Percentiles rank a stretch among this genome's conserved stretches.
Evolutionary conservation across 37 sponge, comb jelly and placozoan genomes (phyloP).

Genomic region (Mnemiopsis leidyi): DNA sequence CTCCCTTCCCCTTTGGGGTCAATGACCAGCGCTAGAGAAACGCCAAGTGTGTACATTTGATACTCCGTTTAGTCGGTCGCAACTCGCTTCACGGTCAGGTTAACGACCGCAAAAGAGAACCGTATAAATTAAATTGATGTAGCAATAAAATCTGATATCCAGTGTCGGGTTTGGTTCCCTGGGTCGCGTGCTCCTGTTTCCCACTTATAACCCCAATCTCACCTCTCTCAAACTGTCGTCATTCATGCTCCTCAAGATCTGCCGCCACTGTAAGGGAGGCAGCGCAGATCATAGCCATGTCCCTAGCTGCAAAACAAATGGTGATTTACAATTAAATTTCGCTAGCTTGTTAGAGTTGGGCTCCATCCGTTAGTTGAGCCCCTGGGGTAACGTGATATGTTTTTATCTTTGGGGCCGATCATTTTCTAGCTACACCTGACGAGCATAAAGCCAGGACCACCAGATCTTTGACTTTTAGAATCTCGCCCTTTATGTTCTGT

Average conservation of each 20-base stretch:
- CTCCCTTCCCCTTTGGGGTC: neutral
- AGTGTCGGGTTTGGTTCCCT: neutral
- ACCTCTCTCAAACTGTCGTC: neutral
- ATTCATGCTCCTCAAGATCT: neutral
- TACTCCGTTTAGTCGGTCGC: slow-evolving; percentile 4
- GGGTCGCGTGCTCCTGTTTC: neutral
- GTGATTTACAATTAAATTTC: neutral
- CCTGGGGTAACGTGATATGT: neutral
- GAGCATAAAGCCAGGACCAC: neutral
- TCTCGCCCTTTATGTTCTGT: neutral
- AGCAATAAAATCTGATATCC: neutral
- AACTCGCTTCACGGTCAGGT: neutral
- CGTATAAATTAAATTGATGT: neutral
- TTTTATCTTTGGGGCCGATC: neutral
- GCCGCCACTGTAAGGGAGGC: neutral
- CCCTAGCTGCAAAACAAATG: neutral
- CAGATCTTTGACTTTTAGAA: neutral
- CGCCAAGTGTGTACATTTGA: slow-evolving; percentile 45
- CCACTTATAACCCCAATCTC: neutral
- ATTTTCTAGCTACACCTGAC: neutral
- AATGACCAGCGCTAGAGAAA: slow-evolving; percentile 5
- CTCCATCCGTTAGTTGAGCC: neutral
- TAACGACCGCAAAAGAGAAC: neutral
- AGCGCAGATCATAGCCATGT: too few relatives aligned
- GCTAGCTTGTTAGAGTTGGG: neutral